Evolutionary conservation across 2,797 vertebrate genomes (phyloP).

Genomic region (Coranthus polyacanthus): DNA sequence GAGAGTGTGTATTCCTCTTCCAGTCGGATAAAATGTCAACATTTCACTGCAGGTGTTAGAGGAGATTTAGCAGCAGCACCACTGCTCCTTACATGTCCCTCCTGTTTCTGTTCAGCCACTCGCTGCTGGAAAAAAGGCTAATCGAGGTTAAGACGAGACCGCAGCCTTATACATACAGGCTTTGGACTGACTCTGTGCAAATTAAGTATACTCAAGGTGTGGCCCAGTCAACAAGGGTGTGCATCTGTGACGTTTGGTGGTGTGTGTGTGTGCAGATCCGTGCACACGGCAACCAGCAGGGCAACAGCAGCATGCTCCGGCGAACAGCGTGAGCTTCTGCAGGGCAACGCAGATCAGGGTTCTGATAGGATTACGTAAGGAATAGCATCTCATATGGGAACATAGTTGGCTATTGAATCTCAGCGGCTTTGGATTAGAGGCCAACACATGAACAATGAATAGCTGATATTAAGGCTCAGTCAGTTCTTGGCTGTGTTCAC

Average conservation of each 20-base stretch:
- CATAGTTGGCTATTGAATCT: too few species aligned
- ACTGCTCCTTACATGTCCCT: constrained; percentile 24
- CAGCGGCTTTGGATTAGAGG: too few species aligned
- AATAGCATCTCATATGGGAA: too few species aligned
- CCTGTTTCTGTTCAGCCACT: constrained; percentile 16
- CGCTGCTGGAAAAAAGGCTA: neutral
- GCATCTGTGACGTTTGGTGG: neutral
- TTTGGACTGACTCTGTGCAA: neutral
- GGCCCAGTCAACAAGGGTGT: constrained; percentile 44
- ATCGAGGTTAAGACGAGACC: neutral
- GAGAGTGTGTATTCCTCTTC: constrained; percentile 43
- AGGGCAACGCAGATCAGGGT: too few species aligned
- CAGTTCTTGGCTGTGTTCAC: too few species aligned
- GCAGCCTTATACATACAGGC: neutral
- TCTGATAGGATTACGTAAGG: neutral
- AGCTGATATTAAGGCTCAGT: too few species aligned
- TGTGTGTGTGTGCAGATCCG: constrained; percentile 1
- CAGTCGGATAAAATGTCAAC: constrained; percentile 62
- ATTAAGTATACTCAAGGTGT: constrained; percentile 46
- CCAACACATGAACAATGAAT: too few species aligned
- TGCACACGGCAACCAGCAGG: neutral
- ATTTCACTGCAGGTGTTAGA: constrained; percentile 59
- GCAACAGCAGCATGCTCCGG: constrained; percentile 2
- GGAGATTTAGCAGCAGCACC: constrained; percentile 44
- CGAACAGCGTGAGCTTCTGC: constrained; percentile 9